Conservation (phyloP, 2,888 invertebrate species). For the Ctena decussata region DNA sequence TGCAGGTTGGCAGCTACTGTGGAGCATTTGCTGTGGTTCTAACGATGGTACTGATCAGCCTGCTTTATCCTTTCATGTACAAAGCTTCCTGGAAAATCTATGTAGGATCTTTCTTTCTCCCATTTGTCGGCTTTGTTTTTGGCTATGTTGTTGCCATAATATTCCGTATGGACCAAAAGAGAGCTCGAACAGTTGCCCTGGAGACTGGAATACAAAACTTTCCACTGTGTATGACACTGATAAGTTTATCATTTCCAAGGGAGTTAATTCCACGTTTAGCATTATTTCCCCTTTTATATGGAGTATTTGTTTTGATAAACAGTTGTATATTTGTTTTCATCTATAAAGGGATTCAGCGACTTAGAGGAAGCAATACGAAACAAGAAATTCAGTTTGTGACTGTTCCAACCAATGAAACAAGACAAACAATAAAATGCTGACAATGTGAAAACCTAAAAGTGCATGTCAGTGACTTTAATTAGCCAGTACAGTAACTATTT, state of each 20-base stretch:
- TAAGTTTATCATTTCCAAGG: conserved; percentile 76
- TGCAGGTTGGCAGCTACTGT: conserved; percentile 79
- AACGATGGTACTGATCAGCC: conserved; percentile 76
- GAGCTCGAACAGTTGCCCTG: conserved; percentile 79
- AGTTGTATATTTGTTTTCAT: conserved; percentile 59
- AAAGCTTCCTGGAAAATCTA: conserved; percentile 77
- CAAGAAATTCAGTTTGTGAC: not conserved
- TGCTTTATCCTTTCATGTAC: conserved; percentile 82
- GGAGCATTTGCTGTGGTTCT: conserved; percentile 79
- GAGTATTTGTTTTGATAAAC: conserved; percentile 59
- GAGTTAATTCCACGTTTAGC: conserved; percentile 59
- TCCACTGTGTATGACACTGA: conserved; percentile 80
- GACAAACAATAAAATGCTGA: too few species aligned
- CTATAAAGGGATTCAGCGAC: conserved; percentile 36
- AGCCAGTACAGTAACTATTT: too few species aligned
- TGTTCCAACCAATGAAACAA: conserved; percentile 14
- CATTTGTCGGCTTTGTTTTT: conserved; percentile 75
- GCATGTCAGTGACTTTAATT: too few species aligned
- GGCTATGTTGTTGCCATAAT: conserved; percentile 75
- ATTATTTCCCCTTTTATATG: conserved; percentile 68
- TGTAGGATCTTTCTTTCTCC: conserved; percentile 75
- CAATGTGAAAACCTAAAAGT: too few species aligned
- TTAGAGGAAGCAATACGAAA: not conserved
- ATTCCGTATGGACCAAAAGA: conserved; percentile 66
- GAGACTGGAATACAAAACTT: conserved; percentile 84